Conservation (phyloP, 92 coral and sea anemone genomes). For the Pocillopora grandis region DNA sequence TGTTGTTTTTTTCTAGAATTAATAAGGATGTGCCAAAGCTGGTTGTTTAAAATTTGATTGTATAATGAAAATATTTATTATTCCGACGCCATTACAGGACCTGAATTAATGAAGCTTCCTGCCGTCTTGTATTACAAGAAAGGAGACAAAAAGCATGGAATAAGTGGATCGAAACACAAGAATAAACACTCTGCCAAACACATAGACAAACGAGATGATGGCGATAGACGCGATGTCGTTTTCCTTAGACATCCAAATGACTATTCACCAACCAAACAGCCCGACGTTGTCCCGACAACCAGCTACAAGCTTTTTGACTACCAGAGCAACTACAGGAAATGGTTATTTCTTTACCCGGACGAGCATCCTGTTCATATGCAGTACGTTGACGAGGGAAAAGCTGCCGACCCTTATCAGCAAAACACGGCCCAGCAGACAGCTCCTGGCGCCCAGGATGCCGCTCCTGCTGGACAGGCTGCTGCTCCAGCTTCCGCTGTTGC, state of each 20-base stretch:
- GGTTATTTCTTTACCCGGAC: constrained; percentile 46
- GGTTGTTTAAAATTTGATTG: no score
- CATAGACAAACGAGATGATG: constrained; percentile 24
- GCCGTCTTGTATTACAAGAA: constrained; percentile 63
- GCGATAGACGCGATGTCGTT: constrained; percentile 40
- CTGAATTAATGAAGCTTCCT: constrained; percentile 49
- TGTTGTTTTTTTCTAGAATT: no score
- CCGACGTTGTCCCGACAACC: constrained; percentile 19
- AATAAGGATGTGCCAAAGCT: no score
- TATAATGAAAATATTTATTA: no score
- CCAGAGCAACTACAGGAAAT: constrained; percentile 36
- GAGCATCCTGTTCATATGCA: constrained; percentile 46
- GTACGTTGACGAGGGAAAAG: constrained; percentile 13
- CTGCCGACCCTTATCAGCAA: constrained; percentile 38
- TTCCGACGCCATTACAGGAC: not conserved
- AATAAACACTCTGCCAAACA: constrained; percentile 29
- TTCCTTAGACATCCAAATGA: constrained; percentile 33
- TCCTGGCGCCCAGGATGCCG: constrained; percentile 9
- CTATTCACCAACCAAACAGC: constrained; percentile 17
- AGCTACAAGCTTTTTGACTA: constrained; percentile 47
- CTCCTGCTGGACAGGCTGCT: constrained; percentile 37
- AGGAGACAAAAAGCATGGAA: constrained; percentile 27
- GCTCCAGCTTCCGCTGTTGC: constrained; percentile 32
- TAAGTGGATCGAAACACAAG: constrained; percentile 8
- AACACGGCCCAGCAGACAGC: constrained; percentile 16